Base-by-base conservation (phyloP, 1,140 invertebrate genomes). In the Camponotus vicinus region DNA sequence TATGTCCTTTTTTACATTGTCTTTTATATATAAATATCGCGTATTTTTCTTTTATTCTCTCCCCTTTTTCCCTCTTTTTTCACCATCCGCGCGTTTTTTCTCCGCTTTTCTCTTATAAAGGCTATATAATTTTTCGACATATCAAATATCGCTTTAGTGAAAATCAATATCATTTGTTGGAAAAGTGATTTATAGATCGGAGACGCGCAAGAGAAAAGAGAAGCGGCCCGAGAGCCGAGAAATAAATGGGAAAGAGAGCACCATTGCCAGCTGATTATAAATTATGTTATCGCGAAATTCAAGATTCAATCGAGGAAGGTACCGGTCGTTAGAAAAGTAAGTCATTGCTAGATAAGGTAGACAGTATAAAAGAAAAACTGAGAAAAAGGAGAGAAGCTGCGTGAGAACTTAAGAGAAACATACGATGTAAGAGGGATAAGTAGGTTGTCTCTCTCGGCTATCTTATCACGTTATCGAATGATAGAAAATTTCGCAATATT, bases 211-310 rank as follows among this genome's bases (percentile, higher is more conserved):
- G 82, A 90, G 71, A 83, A 78, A 87, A 88, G 75, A 90, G 59
- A 75, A 85, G 70, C 42, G 82, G 63, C 55, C 5, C 52, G 49
- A 76, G 63, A 69, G 66, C 55, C 69, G 59, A 69, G 59, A 57
- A 73, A 34, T 85, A 75, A 90, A 13, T 55, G 70, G 76, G 80
- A 90, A 88, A 90, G 89, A 90, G 86, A 84, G 85, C 64, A 75
- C 77, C 55, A 78, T 86, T 27, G 87, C 80, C 63, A 86, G 84
- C 55, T 77, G 77, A 42, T 27, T 63, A 64, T 42, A 76, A 79
- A 52, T 80, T 89, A 59, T 61, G 77, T 83, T 57, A 71, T 78
- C 73, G 59, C 71, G 66, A 15, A 18, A 37, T 61, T 37, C 21
- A 27, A 87, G 85, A 83, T 61, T 66, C 57, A 83, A 89, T 73